phyloP scores from a whole-genome alignment of 2,113 vertebrate genomes.

The Candoia aspera region DNA sequence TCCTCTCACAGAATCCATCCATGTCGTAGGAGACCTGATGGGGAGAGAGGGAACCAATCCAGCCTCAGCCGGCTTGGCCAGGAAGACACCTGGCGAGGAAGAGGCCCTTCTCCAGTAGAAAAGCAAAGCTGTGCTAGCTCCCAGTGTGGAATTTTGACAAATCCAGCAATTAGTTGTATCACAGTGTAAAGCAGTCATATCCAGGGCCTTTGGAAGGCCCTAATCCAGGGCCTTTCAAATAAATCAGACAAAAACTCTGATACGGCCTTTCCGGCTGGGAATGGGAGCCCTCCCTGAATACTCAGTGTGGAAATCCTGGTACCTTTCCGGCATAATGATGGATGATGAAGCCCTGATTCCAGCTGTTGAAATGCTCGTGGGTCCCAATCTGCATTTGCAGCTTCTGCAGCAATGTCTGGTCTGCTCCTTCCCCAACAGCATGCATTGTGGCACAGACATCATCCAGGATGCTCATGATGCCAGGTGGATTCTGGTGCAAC shows the following conservation, averaged over 20 bases:
- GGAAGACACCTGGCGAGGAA: not conserved
- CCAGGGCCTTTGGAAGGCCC: too few species aligned
- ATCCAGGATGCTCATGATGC: constrained; percentile 95
- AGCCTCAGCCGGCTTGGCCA: too few species aligned
- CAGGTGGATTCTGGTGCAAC: constrained; percentile 87
- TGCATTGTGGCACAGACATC: constrained; percentile 99
- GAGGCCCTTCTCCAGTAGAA: not conserved
- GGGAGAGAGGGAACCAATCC: constrained; percentile 45
- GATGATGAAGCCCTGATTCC: constrained; percentile 99
- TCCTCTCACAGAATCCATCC: constrained; percentile 97
- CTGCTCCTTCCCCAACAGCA: constrained; percentile 92
- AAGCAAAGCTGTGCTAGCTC: not conserved
- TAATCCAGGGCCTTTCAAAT: too few species aligned
- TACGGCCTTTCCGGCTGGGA: not conserved
- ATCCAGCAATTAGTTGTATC: not conserved
- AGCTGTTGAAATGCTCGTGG: constrained; percentile 99
- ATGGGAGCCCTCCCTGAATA: not conserved
- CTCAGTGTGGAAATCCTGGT: not conserved
- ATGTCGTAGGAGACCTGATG: constrained; percentile 95
- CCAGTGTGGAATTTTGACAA: not conserved
- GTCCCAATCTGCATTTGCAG: constrained; percentile 92
- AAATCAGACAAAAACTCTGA: too few species aligned
- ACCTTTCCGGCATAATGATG: constrained; percentile 99
- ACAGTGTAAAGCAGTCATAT: not conserved
- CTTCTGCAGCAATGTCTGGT: constrained; percentile 97